Conservation (phyloP, 1,140 invertebrate species). For the Solenopsis fugax region DNA sequence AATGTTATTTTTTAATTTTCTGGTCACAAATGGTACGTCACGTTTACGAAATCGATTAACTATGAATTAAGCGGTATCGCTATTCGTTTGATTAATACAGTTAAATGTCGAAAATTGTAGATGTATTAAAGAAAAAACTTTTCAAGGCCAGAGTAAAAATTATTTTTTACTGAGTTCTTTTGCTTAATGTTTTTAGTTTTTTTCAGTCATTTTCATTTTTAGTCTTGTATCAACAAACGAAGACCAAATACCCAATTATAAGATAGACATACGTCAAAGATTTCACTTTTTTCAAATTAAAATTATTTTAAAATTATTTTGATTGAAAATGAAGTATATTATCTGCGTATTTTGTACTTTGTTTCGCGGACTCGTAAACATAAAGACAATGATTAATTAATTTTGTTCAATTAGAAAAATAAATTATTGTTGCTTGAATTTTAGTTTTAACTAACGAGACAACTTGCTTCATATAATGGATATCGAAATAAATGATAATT, state of each 20-base stretch:
- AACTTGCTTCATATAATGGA: background rate
- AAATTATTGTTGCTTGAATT: background rate
- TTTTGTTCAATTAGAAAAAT: background rate
- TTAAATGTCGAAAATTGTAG: no score
- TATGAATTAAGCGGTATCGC: background rate
- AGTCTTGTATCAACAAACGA: background rate
- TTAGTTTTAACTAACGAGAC: conserved; percentile 3
- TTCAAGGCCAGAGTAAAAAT: no score
- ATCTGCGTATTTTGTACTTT: background rate
- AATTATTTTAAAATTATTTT: background rate
- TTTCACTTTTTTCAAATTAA: background rate
- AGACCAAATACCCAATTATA: background rate
- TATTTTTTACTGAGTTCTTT: no score
- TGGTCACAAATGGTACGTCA: background rate
- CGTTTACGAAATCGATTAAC: background rate
- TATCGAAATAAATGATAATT: background rate
- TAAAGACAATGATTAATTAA: background rate
- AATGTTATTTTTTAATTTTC: background rate
- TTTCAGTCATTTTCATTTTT: no score
- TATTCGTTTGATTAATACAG: no score
- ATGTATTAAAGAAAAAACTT: no score
- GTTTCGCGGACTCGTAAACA: background rate
- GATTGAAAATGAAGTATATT: conserved; percentile 1
- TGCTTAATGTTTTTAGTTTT: no score
- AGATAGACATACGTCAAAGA: background rate